Base-by-base conservation (phyloP, 1,140 invertebrate genomes). In the Musca domestica region DNA sequence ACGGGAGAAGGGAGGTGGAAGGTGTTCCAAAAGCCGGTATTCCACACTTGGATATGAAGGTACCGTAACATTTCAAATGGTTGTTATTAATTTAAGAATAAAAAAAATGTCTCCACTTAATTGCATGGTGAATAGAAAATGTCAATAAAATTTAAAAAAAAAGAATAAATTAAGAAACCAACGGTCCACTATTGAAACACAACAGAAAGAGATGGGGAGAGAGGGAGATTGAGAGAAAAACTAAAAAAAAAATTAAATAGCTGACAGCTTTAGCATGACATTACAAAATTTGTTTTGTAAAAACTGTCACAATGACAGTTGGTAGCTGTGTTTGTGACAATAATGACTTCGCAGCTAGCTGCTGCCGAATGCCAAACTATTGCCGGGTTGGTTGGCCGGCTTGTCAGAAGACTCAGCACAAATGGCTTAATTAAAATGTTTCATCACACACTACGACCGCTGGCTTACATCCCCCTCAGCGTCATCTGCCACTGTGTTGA, bases 401-500 rank as follows among this genome's bases (percentile, higher is more conserved):
- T 19, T 54, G 66, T 27, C 27, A 46, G 61, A 25, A 19, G 47
- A 23, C 9, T n/a, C 64, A 19, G 47, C 72, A 73, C 70, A 72
- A 73, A 77, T 77, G 76, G 66, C 76, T 76, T 77, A 74, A 77
- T 77, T 77, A 74, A 77, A 77, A 76, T 72, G 73, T 72, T 64
- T 64, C 23, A 20, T 22, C 22, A 20, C 49, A 22, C 49, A 20
- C 6, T n/a, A n/a, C 49, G 2, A 2, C 17, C 12, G 49, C 22
- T 51, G 49, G 48, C 15, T 19, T 2, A 22, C 12, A 51, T 51
- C 49, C 22, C 1, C 4, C 22, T 4, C 4, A 20, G 12, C 49
- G 22, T 51, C 20, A 22, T 64, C 30, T 46, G 19, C 30, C 17
- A 47, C 27, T 41, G 58, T 41, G n/a, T n/a, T n/a, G n/a, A 58